These are phyloP conservation scores for Rhinatrema bivittatum DNA, from an alignment of 2,797 vertebrate species.

Conservation along the genomic window DNA sequence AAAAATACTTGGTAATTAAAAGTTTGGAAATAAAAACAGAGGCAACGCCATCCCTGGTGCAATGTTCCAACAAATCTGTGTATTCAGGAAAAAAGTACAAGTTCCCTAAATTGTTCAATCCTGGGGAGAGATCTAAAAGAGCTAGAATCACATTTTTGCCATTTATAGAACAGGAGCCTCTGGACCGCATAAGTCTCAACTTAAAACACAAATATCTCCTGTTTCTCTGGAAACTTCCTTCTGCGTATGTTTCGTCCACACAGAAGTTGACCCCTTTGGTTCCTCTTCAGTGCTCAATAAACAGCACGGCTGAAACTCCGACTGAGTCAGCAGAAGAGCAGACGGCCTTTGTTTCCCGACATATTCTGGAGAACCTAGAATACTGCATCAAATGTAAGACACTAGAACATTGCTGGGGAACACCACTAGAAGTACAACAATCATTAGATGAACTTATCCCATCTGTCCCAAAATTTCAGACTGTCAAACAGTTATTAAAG, in stretches of 20 bases:
- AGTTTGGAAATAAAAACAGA: neutral
- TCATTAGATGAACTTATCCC: neutral
- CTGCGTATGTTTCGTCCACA: neutral
- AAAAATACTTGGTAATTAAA: neutral
- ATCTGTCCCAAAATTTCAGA: neutral
- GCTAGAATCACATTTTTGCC: neutral
- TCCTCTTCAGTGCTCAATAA: neutral
- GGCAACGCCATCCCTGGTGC: neutral
- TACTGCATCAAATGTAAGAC: neutral
- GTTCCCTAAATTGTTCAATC: neutral
- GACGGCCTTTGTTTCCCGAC: neutral
- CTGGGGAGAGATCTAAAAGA: neutral
- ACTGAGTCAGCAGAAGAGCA: neutral
- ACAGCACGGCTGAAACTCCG: neutral
- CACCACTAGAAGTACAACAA: neutral
- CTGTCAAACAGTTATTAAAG: neutral
- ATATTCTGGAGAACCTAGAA: neutral
- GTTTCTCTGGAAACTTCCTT: neutral
- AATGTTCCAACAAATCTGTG: neutral
- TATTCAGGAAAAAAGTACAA: neutral
- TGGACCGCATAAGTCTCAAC: neutral
- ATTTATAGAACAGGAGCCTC: neutral
- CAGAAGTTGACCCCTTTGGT: neutral
- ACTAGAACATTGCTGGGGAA: neutral
- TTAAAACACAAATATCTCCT: neutral